A percentile compares a stretch with the other conserved stretches of the same genome.
Evolutionary conservation across 2,888 invertebrate genomes (phyloP).

Genomic region (Sesamia inferens): DNA sequence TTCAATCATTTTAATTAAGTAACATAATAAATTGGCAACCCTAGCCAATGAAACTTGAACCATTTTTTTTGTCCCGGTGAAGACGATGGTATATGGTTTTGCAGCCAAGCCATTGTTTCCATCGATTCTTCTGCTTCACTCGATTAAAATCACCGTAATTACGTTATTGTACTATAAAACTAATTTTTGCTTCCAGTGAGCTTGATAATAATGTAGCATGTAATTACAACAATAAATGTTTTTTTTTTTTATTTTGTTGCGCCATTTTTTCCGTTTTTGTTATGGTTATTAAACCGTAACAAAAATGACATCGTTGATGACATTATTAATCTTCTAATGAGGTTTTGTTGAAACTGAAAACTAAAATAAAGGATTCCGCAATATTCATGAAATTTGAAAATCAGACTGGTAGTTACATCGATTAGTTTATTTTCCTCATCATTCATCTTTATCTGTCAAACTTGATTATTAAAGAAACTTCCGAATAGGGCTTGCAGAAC

Average conservation of each 20-base stretch:
- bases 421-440: not conserved
- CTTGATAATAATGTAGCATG: constrained; percentile 42
- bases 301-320: constrained; percentile 17
- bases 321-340: constrained; percentile 30
- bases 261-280: constrained; percentile 29
- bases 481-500: too few relatives aligned
- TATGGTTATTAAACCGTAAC: constrained; percentile 14
- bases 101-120: constrained; percentile 51
- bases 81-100: constrained; percentile 23
- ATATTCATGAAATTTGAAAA: constrained; percentile 9
- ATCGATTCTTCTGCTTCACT: constrained; percentile 30
- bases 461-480: not conserved
- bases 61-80: constrained; percentile 34
- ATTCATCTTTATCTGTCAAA: not conserved
- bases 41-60: constrained; percentile 29
- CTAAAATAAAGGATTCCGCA: constrained; percentile 15
- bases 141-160: constrained; percentile 47
- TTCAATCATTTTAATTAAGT: constrained; percentile 29
- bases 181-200: constrained; percentile 27
- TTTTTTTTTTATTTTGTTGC: constrained; percentile 43
- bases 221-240: constrained; percentile 51
- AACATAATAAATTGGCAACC: constrained; percentile 39
- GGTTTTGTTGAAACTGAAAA: constrained; percentile 29
- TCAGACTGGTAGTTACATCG: not conserved
- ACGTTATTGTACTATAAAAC: constrained; percentile 28